phyloP scores from a whole-genome alignment of 2,113 vertebrate genomes.

The Indicator maculatus region DNA sequence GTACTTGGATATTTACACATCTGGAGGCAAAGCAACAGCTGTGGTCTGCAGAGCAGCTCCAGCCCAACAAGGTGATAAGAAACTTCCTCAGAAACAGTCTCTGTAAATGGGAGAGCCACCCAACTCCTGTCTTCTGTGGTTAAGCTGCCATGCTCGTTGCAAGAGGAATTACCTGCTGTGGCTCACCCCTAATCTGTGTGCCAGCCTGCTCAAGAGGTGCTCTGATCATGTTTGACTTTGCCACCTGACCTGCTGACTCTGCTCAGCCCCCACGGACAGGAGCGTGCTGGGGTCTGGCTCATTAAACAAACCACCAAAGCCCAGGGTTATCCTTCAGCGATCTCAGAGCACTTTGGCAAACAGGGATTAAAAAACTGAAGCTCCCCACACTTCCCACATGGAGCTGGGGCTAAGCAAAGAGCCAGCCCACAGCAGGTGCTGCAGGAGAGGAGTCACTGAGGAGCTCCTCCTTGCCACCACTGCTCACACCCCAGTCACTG shows the following conservation, averaged over 20 bases:
- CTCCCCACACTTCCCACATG: neutral
- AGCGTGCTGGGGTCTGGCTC: neutral
- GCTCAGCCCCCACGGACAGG: neutral
- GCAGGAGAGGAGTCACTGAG: neutral
- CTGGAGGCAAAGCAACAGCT: neutral
- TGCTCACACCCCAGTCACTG: neutral
- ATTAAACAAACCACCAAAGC: neutral
- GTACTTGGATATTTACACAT: neutral
- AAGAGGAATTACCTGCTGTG: neutral
- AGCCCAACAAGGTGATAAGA: neutral
- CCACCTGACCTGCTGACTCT: neutral
- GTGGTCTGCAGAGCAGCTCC: neutral
- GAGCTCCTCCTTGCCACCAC: neutral
- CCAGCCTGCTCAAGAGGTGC: neutral
- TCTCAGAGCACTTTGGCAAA: neutral
- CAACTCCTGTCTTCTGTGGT: neutral
- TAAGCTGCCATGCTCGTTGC: neutral
- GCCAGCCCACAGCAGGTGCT: neutral
- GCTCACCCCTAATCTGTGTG: neutral
- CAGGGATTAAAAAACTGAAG: accelerated
- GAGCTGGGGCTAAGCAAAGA: neutral
- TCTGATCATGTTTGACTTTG: neutral
- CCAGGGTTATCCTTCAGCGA: neutral
- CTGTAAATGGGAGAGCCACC: neutral
- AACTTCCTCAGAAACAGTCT: neutral